Base-by-base conservation (phyloP, 2,113 vertebrate genomes). In the Clarias batrachus region DNA sequence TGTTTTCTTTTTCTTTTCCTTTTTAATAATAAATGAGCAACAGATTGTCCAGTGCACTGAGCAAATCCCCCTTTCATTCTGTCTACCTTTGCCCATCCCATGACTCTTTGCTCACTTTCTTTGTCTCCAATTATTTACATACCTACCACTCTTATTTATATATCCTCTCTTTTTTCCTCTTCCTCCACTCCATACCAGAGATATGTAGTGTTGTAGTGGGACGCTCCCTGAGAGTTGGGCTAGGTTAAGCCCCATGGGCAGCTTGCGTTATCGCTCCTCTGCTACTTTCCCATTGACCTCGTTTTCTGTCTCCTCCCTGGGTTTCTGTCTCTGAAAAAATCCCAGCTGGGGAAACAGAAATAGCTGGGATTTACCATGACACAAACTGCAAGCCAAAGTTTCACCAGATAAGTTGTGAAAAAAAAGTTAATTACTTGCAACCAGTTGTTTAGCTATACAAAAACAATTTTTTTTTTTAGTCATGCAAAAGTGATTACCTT, bases 191-290 rank as follows among this genome's bases (percentile, higher is more conserved):
- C 27, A n/a, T 66, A 88, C 66, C 63, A 71, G 87, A 88, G 68
- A 86, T 62, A 0, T 88, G 90, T 89, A 83, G 81, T 82, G 68
- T 74, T 86, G 83, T 87, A 89, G 90, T 85, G 89, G 89, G 92
- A 90, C 87, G 92, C 93, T 95, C 94, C 94, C 95, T 95, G 95
- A 95, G 95, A 93, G 91, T 92, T 90, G 91, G 93, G 90, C 93
- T 92, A 92, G 92, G 89, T 91, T 87, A 83, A 63, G 62, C 74
- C 87, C 90, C 86, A 86, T 86, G 16, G 74, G 89, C 81, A 91
- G 88, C 92, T 91, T 92, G 90, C 91, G 93, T 94, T 96, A 95
- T 91, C 95, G 94, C 21, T 95, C 94, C 23, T 95, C 94, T 0
- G 93, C 87, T 89, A 93, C 93, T 88, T 94, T 95, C 54, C 94